Percentiles rank a stretch among this genome's conserved stretches.
These are phyloP conservation scores for Hemichromis elongatus DNA, from an alignment of 2,113 vertebrate species.

Conservation along the genomic window DNA sequence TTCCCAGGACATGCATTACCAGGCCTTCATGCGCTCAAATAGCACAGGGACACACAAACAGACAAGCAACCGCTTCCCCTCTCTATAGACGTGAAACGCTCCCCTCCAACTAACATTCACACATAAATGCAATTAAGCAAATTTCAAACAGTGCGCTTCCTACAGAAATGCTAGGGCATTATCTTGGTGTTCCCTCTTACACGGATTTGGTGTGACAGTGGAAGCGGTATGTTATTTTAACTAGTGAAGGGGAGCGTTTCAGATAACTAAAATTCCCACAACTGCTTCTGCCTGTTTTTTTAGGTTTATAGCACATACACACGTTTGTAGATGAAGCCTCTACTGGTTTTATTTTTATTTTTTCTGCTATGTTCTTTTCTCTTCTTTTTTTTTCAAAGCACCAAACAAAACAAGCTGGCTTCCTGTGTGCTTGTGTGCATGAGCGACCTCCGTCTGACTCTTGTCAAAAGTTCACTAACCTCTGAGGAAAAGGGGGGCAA, in stretches of 20 bases:
- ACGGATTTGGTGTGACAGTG: slow-evolving; percentile 54
- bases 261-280: slow-evolving; percentile 58
- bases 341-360: not conserved
- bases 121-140: slow-evolving; percentile 7
- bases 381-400: slow-evolving; percentile 1
- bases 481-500: slow-evolving; percentile 35
- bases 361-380: not conserved
- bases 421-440: slow-evolving; percentile 43
- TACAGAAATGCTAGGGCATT: slow-evolving; percentile 13
- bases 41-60: slow-evolving; percentile 39
- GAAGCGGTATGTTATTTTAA: slow-evolving; percentile 61
- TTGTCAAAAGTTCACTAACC: slow-evolving; percentile 27
- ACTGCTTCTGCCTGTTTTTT: slow-evolving; percentile 29
- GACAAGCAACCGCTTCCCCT: slow-evolving; percentile 42
- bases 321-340: not conserved
- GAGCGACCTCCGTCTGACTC: slow-evolving; percentile 30
- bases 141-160: slow-evolving; percentile 16
- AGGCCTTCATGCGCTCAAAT: slow-evolving; percentile 6
- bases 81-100: not conserved
- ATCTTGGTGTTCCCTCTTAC: slow-evolving; percentile 49
- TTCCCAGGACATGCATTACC: slow-evolving; percentile 67
- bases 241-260: slow-evolving; percentile 38
- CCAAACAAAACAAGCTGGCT: slow-evolving; percentile 43
- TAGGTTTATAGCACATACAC: slow-evolving; percentile 20
- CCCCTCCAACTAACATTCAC: not conserved